A percentile compares a stretch with the other conserved stretches of the same genome.
Conservation (phyloP, 2,888 invertebrate genomes). For the Nephrotoma flavescens region DNA sequence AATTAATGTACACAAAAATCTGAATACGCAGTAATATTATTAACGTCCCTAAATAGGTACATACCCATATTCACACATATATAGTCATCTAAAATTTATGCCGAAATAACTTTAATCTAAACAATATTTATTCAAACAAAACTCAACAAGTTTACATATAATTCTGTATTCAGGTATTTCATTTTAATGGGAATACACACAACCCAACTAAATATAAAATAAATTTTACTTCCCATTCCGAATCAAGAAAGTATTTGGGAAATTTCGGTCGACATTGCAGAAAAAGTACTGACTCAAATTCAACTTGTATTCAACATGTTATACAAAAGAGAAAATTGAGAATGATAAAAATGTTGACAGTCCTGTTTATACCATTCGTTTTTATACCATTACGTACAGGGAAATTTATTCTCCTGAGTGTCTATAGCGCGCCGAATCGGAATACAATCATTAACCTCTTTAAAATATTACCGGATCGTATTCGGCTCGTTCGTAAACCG, state of each 20-base stretch:
- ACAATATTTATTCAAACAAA: background rate
- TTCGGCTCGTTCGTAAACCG: background rate
- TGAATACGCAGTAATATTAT: background rate
- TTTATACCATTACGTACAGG: background rate
- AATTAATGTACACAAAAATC: background rate
- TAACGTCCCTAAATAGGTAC: background rate
- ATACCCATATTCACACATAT: no score
- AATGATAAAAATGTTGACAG: background rate
- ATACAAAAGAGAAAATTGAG: background rate
- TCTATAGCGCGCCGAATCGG: background rate
- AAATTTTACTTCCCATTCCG: background rate
- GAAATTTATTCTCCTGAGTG: background rate
- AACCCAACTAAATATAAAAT: background rate
- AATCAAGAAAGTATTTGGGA: background rate
- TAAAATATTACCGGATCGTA: no score
- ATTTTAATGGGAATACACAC: background rate
- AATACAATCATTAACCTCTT: background rate
- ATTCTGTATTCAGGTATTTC: background rate
- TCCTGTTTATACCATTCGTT: background rate
- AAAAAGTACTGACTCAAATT: background rate
- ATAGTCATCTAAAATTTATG: background rate
- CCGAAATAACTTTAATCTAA: background rate
- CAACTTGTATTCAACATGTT: background rate
- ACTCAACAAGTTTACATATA: background rate
- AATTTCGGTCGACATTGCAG: background rate